phyloP scores from a whole-genome alignment of 2,797 vertebrate genomes.

The Amazona finschi region DNA sequence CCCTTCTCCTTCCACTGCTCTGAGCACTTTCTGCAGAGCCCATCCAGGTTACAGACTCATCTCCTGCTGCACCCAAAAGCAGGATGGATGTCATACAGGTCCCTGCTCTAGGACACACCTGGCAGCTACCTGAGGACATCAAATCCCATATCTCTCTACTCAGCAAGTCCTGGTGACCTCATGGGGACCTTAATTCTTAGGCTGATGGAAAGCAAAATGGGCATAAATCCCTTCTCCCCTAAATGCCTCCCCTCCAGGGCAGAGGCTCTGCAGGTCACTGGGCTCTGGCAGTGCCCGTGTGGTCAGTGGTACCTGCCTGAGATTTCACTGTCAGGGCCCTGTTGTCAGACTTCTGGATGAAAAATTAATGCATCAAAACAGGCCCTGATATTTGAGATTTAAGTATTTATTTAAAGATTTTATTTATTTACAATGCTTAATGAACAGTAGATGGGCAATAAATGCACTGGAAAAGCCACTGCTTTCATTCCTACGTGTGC shows the following conservation, averaged over 20 bases:
- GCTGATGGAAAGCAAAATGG: not conserved
- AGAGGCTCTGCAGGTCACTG: not conserved
- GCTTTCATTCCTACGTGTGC: not conserved
- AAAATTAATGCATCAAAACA: not conserved
- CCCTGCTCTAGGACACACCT: not conserved
- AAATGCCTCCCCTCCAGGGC: not conserved
- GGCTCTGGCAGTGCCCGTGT: not conserved
- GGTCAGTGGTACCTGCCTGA: not conserved
- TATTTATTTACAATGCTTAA: not conserved
- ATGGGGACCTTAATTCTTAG: not conserved
- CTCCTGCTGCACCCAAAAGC: not conserved
- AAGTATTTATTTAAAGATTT: not conserved
- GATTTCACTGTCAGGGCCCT: not conserved
- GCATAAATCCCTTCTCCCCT: accelerated
- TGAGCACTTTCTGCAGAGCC: not conserved
- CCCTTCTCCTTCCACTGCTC: not conserved
- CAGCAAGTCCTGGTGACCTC: not conserved
- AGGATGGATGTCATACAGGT: not conserved
- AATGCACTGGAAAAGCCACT: not conserved
- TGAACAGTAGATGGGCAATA: not conserved
- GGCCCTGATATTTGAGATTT: not conserved
- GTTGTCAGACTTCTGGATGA: not conserved
- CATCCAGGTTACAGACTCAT: not conserved
- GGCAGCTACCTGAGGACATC: not conserved
- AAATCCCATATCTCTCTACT: not conserved